These are phyloP conservation scores for Sphenodon punctatus DNA, from an alignment of 2,797 vertebrate genomes.

Conservation along the genomic window DNA sequence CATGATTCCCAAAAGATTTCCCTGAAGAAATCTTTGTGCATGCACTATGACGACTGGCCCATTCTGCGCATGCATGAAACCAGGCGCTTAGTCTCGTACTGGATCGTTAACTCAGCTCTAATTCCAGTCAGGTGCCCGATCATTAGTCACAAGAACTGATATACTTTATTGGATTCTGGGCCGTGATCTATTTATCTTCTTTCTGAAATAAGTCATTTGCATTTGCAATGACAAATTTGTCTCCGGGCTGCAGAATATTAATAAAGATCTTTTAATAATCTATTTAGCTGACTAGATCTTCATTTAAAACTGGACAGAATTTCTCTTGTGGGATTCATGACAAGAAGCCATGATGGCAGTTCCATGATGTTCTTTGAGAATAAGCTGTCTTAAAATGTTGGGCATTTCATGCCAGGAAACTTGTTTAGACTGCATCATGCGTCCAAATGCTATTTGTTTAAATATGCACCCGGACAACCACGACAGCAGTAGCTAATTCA, in stretches of 20 bases:
- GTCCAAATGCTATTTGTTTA: neutral
- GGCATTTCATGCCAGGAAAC: neutral
- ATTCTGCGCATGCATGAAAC: no score
- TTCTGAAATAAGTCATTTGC: conserved; percentile 6
- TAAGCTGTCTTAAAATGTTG: neutral
- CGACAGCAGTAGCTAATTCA: neutral
- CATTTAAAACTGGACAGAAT: neutral
- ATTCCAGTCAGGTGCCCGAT: no score
- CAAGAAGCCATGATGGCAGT: neutral
- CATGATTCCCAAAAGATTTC: no score
- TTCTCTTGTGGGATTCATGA: neutral
- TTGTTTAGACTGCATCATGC: neutral
- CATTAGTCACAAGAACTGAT: no score
- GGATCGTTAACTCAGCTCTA: no score
- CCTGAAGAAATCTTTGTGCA: no score
- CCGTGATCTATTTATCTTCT: no score
- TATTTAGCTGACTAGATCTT: neutral
- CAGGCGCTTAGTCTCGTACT: no score
- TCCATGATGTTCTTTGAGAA: neutral
- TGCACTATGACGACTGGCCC: no score
- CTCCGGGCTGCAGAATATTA: neutral
- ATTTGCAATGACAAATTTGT: neutral
- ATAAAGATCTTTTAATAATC: neutral
- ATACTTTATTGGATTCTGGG: no score
- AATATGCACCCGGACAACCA: neutral